Base-by-base conservation (phyloP, 53 echinoderm and acorn worm genomes). In the Henricia sp. region DNA sequence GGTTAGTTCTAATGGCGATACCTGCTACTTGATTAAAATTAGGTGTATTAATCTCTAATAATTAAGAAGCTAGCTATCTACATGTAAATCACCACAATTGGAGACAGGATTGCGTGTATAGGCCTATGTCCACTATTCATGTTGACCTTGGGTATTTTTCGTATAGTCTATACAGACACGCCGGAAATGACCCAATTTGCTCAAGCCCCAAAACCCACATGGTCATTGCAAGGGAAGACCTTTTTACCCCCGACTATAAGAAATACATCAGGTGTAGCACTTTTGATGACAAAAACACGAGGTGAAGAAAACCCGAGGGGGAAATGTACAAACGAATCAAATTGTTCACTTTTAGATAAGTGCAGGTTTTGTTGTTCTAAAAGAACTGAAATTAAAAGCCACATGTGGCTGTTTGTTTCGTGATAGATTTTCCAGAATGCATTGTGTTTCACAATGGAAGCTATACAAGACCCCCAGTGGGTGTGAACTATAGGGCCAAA, bases 151-250 rank as follows among this genome's bases (percentile, higher is more conserved):
- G n/a, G n/a, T n/a, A n/a, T n/a, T n/a, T n/a, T n/a, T n/a, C n/a
- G n/a, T n/a, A n/a, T n/a, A n/a, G n/a, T n/a, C n/a, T n/a, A 46
- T 46, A 46, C 48, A 8, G 48, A 10, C 8, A 8, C 37, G 3
- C 76, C 76, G 76, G 76, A 76, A 76, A 41, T 57, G 44, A 14
- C 25, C 76, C 40, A 58, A 57, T 40, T 57, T 40, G 32, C 41
- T 76, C 76, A 56, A 76, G 8, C n/a, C n/a, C 38, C 28, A 6
- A 39, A 29, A 25, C 2, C 76, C 76, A 59, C 59, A 58, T 74
- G 74, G 37, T 24, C 34, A 23, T 26, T 43, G 56, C 26, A 57
- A 39, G 39, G 57, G 57, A 76, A 29, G 76, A 57, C 19, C n/a
- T 38, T 56, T 57, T 74, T 55, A 57, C 27, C 41, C 59, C 56